A percentile compares a stretch with the other conserved stretches of the same genome.
These are phyloP conservation scores for Babylonia areolata DNA, from an alignment of 1,140 invertebrate species.

Conservation along the genomic window DNA sequence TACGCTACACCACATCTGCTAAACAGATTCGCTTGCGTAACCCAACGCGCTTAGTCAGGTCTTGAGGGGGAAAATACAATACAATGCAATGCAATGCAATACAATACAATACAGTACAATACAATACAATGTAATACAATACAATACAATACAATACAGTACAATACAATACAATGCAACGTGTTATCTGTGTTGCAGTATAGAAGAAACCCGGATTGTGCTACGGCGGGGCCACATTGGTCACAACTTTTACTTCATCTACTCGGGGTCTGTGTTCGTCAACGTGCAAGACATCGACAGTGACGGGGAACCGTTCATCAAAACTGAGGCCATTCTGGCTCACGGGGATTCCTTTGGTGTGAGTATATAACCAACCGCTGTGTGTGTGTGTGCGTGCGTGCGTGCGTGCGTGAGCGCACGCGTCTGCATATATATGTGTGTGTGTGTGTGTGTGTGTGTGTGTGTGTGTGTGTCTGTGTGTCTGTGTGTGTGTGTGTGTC, in stretches of 20 bases:
- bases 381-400: not conserved
- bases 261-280: slow-evolving; percentile 70
- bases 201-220: slow-evolving; percentile 63
- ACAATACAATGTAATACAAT: no score
- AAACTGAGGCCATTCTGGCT: slow-evolving; percentile 60
- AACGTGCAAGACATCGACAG: slow-evolving; percentile 59
- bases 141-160: no score
- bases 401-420: not conserved
- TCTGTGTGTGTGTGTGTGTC: not conserved
- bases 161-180: not conserved
- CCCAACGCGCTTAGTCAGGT: no score
- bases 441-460: not conserved
- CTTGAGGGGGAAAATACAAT: no score
- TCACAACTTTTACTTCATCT: slow-evolving; percentile 71
- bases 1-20: no score
- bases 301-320: slow-evolving; percentile 57
- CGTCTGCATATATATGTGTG: not conserved
- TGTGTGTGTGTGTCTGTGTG: not conserved
- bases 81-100: no score
- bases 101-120: no score
- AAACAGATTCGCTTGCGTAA: no score
- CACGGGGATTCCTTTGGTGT: slow-evolving; percentile 71
- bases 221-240: slow-evolving; percentile 69
- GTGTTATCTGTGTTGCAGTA: slow-evolving; percentile 50
- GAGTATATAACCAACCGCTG: no score